Evolutionary conservation across 2,113 vertebrate species (phyloP).

Genomic region (Hippocampus zosterae): DNA sequence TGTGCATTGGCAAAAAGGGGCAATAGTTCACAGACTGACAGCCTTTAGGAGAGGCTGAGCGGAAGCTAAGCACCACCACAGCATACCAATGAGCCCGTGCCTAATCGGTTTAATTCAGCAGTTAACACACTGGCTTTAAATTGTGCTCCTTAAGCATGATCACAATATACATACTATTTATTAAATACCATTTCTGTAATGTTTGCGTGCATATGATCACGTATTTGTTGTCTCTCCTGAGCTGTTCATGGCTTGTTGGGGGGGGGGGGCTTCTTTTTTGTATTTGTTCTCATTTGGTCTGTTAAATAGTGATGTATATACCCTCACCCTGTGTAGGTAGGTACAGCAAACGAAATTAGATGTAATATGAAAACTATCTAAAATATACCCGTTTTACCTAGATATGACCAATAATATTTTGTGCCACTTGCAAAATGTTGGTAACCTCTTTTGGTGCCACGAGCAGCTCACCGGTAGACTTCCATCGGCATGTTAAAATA

Average conservation of each 20-base stretch:
- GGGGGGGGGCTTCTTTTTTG: too few species aligned
- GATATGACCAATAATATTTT: not conserved
- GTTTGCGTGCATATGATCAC: not conserved
- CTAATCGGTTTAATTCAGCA: not conserved
- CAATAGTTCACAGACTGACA: conserved; percentile 9
- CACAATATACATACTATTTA: not conserved
- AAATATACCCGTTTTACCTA: not conserved
- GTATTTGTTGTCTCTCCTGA: not conserved
- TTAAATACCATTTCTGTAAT: not conserved
- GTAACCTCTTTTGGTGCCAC: not conserved
- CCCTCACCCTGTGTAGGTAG: not conserved
- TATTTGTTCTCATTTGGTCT: not conserved
- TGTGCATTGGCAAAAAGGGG: conserved; percentile 1
- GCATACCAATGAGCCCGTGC: conserved; percentile 6
- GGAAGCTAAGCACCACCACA: not conserved
- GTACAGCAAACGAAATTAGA: not conserved
- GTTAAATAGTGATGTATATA: not conserved
- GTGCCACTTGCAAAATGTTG: not conserved
- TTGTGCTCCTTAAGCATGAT: not conserved
- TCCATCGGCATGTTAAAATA: not conserved
- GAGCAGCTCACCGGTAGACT: not conserved
- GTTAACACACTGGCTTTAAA: not conserved
- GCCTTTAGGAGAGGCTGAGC: conserved; percentile 5
- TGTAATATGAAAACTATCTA: not conserved
- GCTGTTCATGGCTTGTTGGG: not conserved